Evolutionary conservation across 2,113 vertebrate species (phyloP), one percentile per base, ranked within the genome.

Genomic region (Ardeotis arabs): DNA sequence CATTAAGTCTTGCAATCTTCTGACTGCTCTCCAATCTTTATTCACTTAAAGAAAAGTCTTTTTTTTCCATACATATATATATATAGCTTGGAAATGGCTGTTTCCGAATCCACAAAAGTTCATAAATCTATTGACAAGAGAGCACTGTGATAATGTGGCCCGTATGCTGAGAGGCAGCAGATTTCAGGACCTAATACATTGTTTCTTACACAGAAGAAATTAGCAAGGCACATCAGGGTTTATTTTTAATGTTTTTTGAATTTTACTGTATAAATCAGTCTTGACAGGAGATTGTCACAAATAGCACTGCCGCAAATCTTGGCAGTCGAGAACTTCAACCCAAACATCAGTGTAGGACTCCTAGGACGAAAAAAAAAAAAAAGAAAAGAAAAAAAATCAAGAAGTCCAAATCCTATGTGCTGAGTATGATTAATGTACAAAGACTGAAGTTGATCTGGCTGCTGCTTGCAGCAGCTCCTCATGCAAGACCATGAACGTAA

Each of bases 111-210:
- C 35, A 35, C 16, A 78, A 35, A 80, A 73, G 11, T 87, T 72
- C 49, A 63, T 78, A 93, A 81, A 89, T 44, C 64, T 81, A 27
- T 81, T 89, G 56, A 87, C 52, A 75, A 64, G 29, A 47, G 11
- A 92, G 11, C 6, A n/a, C 17, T 63, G 37, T 64, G 66, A 44
- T 72, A 87, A 81, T 72, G 24, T 25, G 27, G 18, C 33, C 37
- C 1, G 7, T 87, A 39, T 84, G 55, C 49, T 69, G 55, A 86
- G 50, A 59, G 11, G 49, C 55, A 78, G 37, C 29, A 74, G 27
- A 89, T 79, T 82, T 58, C 84, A 82, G 77, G 31, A 29, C 62
- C 53, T 87, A 84, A 70, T 84, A 35, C 5, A 76, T 41, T 6
- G 41, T 82, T 82, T 91, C 21, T 72, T 79, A 76, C 4, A 37